Conservation (phyloP, 2,113 vertebrate genomes). For the Monarcha castaneiventris region DNA sequence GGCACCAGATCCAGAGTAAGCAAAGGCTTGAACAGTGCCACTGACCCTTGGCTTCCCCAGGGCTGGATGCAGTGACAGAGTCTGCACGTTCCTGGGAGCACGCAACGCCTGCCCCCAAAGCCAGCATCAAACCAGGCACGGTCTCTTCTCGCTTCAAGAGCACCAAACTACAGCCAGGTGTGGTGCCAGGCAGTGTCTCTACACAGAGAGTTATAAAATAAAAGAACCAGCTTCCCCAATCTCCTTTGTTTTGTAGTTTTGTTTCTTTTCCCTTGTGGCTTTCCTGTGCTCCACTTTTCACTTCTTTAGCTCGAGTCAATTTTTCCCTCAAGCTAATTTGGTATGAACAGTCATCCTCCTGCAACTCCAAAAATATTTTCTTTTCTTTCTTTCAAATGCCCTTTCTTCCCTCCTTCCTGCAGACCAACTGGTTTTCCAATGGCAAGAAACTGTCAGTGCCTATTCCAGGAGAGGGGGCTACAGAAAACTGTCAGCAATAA, state of each 20-base stretch:
- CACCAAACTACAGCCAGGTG: not conserved
- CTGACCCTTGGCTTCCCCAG: not conserved
- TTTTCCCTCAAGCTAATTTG: constrained; percentile 48
- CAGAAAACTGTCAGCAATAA: not conserved
- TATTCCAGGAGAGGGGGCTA: not conserved
- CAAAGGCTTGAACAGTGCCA: not conserved
- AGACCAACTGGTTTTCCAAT: not conserved
- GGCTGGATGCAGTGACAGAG: not conserved
- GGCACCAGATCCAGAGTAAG: not conserved
- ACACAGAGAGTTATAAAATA: not conserved
- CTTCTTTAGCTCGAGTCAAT: constrained; percentile 54
- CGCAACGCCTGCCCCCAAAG: not conserved
- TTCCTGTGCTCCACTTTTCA: constrained; percentile 53
- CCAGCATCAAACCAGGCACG: not conserved
- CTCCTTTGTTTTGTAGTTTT: constrained; percentile 23
- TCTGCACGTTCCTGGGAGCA: not conserved
- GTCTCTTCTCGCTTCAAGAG: not conserved
- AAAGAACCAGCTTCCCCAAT: not conserved
- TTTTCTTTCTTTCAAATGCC: constrained; percentile 13
- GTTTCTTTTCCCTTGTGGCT: constrained; percentile 44
- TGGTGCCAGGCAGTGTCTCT: not conserved
- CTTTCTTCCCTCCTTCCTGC: not conserved
- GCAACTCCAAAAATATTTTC: constrained; percentile 33
- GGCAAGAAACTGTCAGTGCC: not conserved
- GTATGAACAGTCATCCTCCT: constrained; percentile 29